phyloP scores from a whole-genome alignment of 2,113 vertebrate genomes.

The Syngnathus typhle region DNA sequence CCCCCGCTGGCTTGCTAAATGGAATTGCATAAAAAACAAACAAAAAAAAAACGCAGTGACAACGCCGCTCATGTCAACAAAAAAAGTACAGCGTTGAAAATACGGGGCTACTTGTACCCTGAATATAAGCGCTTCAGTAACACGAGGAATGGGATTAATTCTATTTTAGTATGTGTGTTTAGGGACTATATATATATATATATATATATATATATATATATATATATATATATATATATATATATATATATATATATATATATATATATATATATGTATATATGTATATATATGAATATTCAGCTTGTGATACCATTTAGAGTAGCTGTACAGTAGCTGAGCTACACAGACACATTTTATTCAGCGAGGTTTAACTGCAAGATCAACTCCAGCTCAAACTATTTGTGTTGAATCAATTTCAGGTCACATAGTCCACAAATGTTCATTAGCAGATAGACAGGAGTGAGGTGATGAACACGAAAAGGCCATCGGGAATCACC shows the following conservation, averaged over 20 bases:
- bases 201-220: too few species aligned
- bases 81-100: conserved; percentile 19
- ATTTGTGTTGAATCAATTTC: conserved; percentile 44
- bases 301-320: not conserved
- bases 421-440: conserved; percentile 43
- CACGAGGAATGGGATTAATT: conserved; percentile 43
- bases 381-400: conserved; percentile 26
- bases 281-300: not conserved
- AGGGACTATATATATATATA: too few species aligned
- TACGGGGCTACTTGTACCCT: conserved; percentile 2
- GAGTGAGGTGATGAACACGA: conserved; percentile 42
- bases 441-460: conserved; percentile 43
- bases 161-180: conserved; percentile 40
- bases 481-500: conserved; percentile 48
- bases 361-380: conserved; percentile 14
- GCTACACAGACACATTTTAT: conserved; percentile 9
- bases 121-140: conserved; percentile 23
- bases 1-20: conserved; percentile 35
- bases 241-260: too few species aligned
- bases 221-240: not conserved
- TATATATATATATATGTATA: too few species aligned
- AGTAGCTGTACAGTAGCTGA: not conserved
- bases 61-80: conserved; percentile 35
- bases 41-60: conserved; percentile 26
- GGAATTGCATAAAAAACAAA: conserved; percentile 34